phyloP scores from a whole-genome alignment of 92 coral and sea anemone species.

The Bergia puertoricense region DNA sequence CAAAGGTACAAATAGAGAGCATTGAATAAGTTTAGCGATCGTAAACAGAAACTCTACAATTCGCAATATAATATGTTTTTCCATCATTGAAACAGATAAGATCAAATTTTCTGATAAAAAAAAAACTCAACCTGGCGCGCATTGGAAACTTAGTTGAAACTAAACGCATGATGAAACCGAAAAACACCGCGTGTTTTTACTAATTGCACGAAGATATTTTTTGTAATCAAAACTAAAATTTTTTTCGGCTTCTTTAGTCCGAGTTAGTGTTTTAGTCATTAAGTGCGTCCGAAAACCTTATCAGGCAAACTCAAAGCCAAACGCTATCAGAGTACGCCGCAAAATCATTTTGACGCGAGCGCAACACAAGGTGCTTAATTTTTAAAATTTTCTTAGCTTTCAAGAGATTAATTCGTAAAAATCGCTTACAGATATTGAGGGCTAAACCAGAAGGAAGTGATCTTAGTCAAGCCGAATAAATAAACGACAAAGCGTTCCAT shows the following conservation, averaged over 20 bases:
- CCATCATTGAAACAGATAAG: slow-evolving; percentile 32
- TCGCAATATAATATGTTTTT: slow-evolving; percentile 38
- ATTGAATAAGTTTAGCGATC: slow-evolving; percentile 28
- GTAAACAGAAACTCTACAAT: slow-evolving; percentile 40
- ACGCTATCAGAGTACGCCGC: slow-evolving; percentile 23
- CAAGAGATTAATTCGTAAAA: slow-evolving; percentile 34
- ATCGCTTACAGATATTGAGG: slow-evolving; percentile 19
- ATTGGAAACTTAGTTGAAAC: slow-evolving; percentile 6
- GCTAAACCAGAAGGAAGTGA: not conserved
- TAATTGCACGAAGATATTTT: slow-evolving; percentile 6
- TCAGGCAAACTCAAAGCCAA: slow-evolving; percentile 19
- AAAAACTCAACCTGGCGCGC: slow-evolving; percentile 17
- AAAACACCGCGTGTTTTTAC: slow-evolving; percentile 28
- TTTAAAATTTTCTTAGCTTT: slow-evolving; percentile 28
- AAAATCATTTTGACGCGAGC: slow-evolving; percentile 29
- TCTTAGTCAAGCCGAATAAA: not conserved
- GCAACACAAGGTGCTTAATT: slow-evolving; percentile 34
- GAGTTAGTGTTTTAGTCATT: slow-evolving; percentile 39
- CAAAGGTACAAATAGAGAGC: slow-evolving; percentile 33
- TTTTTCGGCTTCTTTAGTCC: slow-evolving; percentile 27
- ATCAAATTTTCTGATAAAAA: slow-evolving; percentile 12
- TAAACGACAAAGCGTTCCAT: not conserved
- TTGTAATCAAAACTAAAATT: slow-evolving; percentile 5
- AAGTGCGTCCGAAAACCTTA: slow-evolving; percentile 30
- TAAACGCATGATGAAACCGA: not conserved